Conservation (phyloP, 2,797 vertebrate genomes). For the Paramormyrops hopkinsi region DNA sequence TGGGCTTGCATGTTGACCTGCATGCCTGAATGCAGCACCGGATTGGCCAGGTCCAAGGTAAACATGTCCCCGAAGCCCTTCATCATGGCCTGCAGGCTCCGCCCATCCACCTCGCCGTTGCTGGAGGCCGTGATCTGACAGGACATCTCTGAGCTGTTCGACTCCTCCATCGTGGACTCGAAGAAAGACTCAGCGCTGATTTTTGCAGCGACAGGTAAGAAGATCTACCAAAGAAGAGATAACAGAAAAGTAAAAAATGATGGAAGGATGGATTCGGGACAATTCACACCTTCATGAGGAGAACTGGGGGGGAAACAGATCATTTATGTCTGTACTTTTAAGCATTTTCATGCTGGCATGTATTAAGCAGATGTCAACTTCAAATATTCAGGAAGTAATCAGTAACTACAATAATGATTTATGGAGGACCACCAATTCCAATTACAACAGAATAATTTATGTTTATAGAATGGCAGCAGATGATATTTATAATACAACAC, state of each 20-base stretch:
- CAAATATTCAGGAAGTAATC: background rate
- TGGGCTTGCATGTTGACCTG: slow-evolving; percentile 87
- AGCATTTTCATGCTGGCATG: background rate
- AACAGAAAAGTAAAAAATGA: slow-evolving; percentile 63
- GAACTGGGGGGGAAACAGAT: background rate
- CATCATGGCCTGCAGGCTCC: slow-evolving; percentile 81
- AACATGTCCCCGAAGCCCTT: slow-evolving; percentile 84
- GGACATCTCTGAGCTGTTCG: slow-evolving; percentile 86
- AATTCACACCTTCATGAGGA: background rate
- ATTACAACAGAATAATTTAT: background rate
- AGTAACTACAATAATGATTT: background rate
- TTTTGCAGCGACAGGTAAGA: slow-evolving; percentile 82
- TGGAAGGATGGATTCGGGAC: slow-evolving; percentile 35
- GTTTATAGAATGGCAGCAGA: background rate
- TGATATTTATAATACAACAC: background rate
- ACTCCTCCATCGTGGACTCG: slow-evolving; percentile 87
- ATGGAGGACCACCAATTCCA: background rate
- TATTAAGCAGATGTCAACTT: background rate
- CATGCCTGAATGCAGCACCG: slow-evolving; percentile 76
- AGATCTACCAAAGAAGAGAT: slow-evolving; percentile 71
- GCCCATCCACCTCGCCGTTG: slow-evolving; percentile 78
- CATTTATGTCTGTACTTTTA: background rate
- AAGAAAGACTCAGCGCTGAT: slow-evolving; percentile 85
- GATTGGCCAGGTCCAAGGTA: slow-evolving; percentile 74
- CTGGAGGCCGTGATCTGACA: slow-evolving; percentile 81